phyloP scores from a whole-genome alignment of 2,113 vertebrate genomes.

The Platysteira castanea region DNA sequence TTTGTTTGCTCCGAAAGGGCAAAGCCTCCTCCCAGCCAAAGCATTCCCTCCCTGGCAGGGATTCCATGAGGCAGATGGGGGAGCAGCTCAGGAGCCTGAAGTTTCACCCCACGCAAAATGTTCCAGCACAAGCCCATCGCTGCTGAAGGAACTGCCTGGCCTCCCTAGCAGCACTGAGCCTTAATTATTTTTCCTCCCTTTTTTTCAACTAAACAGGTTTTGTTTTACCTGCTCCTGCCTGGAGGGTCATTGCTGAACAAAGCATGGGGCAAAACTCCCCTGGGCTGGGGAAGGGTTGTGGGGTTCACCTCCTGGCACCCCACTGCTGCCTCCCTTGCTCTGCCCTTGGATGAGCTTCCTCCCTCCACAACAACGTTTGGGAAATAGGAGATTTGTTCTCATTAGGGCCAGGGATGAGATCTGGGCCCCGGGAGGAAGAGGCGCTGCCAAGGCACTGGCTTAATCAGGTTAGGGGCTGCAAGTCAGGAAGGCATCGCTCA shows the following conservation, averaged over 20 bases:
- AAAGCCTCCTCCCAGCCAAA: not conserved
- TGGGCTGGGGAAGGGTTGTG: not conserved
- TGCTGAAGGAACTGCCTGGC: not conserved
- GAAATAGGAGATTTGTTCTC: not conserved
- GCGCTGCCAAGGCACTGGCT: not conserved
- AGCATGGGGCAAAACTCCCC: not conserved
- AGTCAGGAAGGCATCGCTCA: slow-evolving; percentile 34
- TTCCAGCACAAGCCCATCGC: not conserved
- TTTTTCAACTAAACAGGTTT: not conserved
- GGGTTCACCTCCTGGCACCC: not conserved
- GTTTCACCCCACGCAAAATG: slow-evolving; percentile 13
- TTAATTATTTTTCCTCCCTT: not conserved
- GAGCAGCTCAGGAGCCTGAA: not conserved
- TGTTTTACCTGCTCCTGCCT: not conserved
- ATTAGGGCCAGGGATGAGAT: not conserved
- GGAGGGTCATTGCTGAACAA: not conserved
- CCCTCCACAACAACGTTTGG: not conserved
- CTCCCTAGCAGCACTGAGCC: not conserved
- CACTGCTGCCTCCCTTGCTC: not conserved
- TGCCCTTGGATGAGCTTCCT: not conserved
- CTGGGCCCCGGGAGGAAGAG: not conserved
- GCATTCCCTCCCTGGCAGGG: not conserved
- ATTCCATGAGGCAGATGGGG: not conserved
- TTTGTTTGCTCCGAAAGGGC: slow-evolving; percentile 25
- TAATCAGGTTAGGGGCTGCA: slow-evolving; percentile 38